phyloP scores from a whole-genome alignment of 2,113 vertebrate genomes.

The Telmatochromis sp. region DNA sequence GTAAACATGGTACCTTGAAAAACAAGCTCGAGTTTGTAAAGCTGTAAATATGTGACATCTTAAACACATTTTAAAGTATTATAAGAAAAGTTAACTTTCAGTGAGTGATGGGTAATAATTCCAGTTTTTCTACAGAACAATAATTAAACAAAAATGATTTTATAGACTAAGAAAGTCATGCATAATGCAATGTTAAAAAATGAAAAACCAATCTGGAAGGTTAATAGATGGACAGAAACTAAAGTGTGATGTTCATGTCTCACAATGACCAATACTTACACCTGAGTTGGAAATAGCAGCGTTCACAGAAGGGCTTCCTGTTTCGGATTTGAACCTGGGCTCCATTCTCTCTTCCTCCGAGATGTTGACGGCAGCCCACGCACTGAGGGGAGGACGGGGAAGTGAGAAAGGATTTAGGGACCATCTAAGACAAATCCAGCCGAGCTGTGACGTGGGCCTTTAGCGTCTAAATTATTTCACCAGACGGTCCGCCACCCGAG shows the following conservation, averaged over 20 bases:
- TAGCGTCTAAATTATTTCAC: background rate
- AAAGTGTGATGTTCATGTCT: background rate
- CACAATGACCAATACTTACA: slow-evolving; percentile 66
- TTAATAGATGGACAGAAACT: background rate
- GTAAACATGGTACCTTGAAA: background rate
- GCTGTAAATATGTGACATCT: background rate
- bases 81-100: background rate
- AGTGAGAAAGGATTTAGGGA: background rate
- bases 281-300: slow-evolving; percentile 86
- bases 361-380: slow-evolving; percentile 75
- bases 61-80: background rate
- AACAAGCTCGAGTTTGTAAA: background rate
- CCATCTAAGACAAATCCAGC: background rate
- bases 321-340: slow-evolving; percentile 86
- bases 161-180: background rate
- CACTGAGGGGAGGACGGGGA: slow-evolving; percentile 69
- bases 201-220: too few species aligned
- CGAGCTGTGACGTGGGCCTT: background rate
- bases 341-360: slow-evolving; percentile 77
- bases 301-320: slow-evolving; percentile 83
- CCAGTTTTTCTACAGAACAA: background rate
- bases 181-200: background rate
- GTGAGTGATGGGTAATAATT: background rate
- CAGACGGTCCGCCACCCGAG: background rate
- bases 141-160: background rate